Base-by-base conservation (phyloP, 1,140 invertebrate genomes). In the Drosophila gunungcola region DNA sequence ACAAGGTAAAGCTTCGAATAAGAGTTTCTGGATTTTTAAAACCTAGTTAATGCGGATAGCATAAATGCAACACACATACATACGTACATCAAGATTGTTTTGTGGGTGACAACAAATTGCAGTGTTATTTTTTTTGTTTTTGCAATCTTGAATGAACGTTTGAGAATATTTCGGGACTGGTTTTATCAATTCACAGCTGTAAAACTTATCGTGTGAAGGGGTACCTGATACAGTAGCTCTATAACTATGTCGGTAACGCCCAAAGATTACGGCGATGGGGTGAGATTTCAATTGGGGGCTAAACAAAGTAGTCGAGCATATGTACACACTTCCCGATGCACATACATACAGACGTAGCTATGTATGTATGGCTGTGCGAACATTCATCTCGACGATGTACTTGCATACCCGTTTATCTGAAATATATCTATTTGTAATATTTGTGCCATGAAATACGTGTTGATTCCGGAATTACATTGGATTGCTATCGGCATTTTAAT, bases 281-380 rank as follows among this genome's bases (percentile, higher is more conserved):
- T 68, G 64, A 52, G 64, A 68, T 52, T 65, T 68, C 46, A 65
- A 65, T 68, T 68, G 64, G 64, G 58, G 46, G 64, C 64, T 64
- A 68, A 68, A 68, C 64, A 68, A 68, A 68, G 64, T 68, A 68
- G 64, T 53, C 60, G 64, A 51, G 58, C 64, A 65, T 68, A 68
- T 68, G 46, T 68, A 68, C 46, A 68, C 29, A 43, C 64, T 43
- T 65, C 60, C 64, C 45, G 60, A 25, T 61, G 62, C 29, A 64
- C 45, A 67, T 51, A 67, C 63, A 63, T 51, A 67, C 60, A 13
- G 36, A 41, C 36, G n/a, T 45, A n/a, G 16, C 21, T 34, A 41
- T 48, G 55, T 51, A n/a, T n/a, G n/a, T n/a, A n/a, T n/a, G n/a
- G n/a, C 46, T 51, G 10, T 67, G 34, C 27, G 27, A 16, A 9